Conservation (phyloP, 2,113 vertebrate genomes). For the Thunnus maccoyii region DNA sequence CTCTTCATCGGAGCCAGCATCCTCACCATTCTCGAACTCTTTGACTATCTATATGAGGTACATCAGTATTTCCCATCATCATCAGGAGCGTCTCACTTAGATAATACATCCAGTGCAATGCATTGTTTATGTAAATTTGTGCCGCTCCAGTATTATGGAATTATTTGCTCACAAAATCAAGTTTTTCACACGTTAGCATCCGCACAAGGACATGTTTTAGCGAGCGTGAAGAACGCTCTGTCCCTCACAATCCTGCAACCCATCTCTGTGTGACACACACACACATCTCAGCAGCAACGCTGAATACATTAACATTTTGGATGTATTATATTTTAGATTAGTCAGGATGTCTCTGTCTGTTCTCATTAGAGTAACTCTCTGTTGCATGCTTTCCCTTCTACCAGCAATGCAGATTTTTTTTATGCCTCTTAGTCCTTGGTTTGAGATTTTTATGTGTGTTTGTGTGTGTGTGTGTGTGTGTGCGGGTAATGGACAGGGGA, state of each 20-base stretch:
- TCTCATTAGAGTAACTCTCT: slow-evolving; percentile 59
- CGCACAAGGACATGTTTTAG: slow-evolving; percentile 24
- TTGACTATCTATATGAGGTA: slow-evolving; percentile 98
- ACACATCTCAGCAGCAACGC: slow-evolving; percentile 28
- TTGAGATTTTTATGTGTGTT: neutral
- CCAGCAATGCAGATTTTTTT: neutral
- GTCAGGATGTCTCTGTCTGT: slow-evolving; percentile 55
- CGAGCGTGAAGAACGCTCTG: slow-evolving; percentile 29
- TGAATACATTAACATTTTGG: slow-evolving; percentile 78
- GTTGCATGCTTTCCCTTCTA: slow-evolving; percentile 28
- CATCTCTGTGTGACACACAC: slow-evolving; percentile 18
- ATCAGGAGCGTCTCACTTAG: neutral
- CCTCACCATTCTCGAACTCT: slow-evolving; percentile 95
- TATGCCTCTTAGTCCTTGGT: slow-evolving; percentile 11
- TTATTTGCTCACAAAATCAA: neutral
- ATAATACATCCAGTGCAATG: neutral
- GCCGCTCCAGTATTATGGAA: neutral
- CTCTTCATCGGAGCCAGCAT: slow-evolving; percentile 98
- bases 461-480: slow-evolving; percentile 8
- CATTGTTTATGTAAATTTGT: slow-evolving; percentile 21
- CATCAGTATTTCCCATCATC: neutral
- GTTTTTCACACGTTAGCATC: slow-evolving; percentile 30
- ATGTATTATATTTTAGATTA: slow-evolving; percentile 69
- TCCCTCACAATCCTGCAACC: slow-evolving; percentile 22
- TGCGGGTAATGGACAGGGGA: neutral